Base-by-base conservation (phyloP, 2,797 vertebrate species). In the Anolis apletophallus region DNA sequence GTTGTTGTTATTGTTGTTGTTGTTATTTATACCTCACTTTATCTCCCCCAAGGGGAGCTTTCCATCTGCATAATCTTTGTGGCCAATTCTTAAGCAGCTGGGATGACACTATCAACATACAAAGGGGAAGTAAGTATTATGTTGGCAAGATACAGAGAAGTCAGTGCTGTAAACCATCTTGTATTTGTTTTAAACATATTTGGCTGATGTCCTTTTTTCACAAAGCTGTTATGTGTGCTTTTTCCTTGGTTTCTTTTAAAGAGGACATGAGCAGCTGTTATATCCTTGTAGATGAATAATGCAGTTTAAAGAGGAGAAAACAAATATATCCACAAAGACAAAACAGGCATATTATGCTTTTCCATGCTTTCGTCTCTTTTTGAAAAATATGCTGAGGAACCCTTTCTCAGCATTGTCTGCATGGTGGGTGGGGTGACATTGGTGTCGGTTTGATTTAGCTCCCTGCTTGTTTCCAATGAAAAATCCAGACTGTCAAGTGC, bases 281-380 rank as follows among this genome's bases (percentile, higher is more conserved):
- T 82, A 88, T 81, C 81, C 67, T 36, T 75, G 3, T 13, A 88
- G 87, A 90, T 92, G 82, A 94, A 93, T 93, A 91, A 93, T 91
- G 90, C 76, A 90, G 81, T 82, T 32, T 85, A 2, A 29, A 75
- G 81, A 75, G 73, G 79, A 91, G 90, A 87, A 77, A 86, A 90
- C 54, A 57, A 85, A 88, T 89, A 91, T 92, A 77, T 91, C 93
- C 88, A 91, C 90, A 52, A 88, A 89, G 89, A 88, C 87, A 88
- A 85, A 73, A 87, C 86, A 91, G 90, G 92, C 91, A 84, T 36
- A 86, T 88, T 84, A 40, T 85, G 79, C 87, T 87, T 86, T 64
- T 89, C 93, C 93, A 88, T 89, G 90, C 79, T 86, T 74, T 87
- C 85, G 87, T 72, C 14, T 57, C 92, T 94, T 91, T 88, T 86